Conservation (phyloP, 2,888 invertebrate genomes). For the Oxytorus armatus region DNA sequence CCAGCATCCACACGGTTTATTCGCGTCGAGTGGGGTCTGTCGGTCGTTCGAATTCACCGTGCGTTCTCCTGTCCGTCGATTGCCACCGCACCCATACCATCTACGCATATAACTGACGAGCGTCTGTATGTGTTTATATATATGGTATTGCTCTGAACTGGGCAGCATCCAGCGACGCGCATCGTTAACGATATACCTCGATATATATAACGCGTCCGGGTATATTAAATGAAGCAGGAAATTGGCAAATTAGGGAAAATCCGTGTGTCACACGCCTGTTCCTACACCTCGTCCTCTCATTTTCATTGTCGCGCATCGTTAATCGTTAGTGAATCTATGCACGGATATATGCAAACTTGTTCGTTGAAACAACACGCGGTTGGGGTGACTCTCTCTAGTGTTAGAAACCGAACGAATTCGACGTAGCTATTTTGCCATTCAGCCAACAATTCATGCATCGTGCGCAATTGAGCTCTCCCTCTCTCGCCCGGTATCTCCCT, state of each 20-base stretch:
- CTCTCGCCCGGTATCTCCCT: constrained; percentile 43
- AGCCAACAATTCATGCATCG: constrained; percentile 53
- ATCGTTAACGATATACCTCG: constrained; percentile 55
- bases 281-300: constrained; percentile 31
- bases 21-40: constrained; percentile 12
- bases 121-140: background rate
- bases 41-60: constrained; percentile 51
- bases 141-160: background rate
- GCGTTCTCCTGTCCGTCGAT: constrained; percentile 32
- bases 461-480: constrained; percentile 41
- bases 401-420: constrained; percentile 47
- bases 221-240: constrained; percentile 79
- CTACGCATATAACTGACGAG: no score
- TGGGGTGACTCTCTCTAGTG: constrained; percentile 7
- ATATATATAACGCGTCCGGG: constrained; percentile 54
- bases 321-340: constrained; percentile 38
- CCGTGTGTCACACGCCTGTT: constrained; percentile 65
- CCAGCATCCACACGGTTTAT: constrained; percentile 43
- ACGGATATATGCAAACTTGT: constrained; percentile 4
- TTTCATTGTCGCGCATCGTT: constrained; percentile 44
- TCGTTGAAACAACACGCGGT: constrained; percentile 59
- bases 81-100: no score
- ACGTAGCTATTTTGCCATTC: constrained; percentile 47
- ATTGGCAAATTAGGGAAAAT: constrained; percentile 80
- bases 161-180: constrained; percentile 16